Percentiles rank a stretch among this genome's conserved stretches.
Evolutionary conservation across 2,113 vertebrate genomes (phyloP).

Genomic region (Beaufortia kweichowensis): DNA sequence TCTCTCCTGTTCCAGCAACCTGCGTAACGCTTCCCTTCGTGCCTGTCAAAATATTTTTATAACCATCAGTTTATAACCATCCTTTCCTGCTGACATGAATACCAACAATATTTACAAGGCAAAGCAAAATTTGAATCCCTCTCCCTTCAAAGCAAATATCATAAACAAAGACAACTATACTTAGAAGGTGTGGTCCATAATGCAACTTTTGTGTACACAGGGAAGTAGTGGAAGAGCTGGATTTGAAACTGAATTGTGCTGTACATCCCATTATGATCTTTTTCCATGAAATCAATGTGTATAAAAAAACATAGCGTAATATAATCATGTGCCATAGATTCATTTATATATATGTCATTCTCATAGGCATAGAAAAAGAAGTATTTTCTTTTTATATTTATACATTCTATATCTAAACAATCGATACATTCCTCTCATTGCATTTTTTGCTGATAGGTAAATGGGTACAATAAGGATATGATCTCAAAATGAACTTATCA

Average conservation of each 20-base stretch:
- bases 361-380: too few relatives aligned
- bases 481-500: too few relatives aligned
- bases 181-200: not conserved
- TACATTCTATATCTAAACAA: too few relatives aligned
- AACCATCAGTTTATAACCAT: not conserved
- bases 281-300: too few relatives aligned
- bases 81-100: not conserved
- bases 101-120: constrained; percentile 23
- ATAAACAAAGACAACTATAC: not conserved
- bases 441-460: too few relatives aligned
- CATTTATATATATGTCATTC: too few relatives aligned
- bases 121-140: constrained; percentile 14
- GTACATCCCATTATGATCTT: too few relatives aligned
- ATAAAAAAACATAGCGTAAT: too few relatives aligned
- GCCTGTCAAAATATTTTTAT: constrained; percentile 44
- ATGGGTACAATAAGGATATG: too few relatives aligned
- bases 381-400: too few relatives aligned
- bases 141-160: not conserved
- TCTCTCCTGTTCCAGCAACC: constrained; percentile 50
- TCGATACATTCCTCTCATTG: too few relatives aligned
- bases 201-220: not conserved
- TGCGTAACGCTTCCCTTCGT: constrained; percentile 47
- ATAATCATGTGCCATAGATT: too few relatives aligned
- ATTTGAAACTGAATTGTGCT: not conserved
- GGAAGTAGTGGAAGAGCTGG: not conserved